Conservation (phyloP, 2,797 vertebrate species). For the Arvicola amphibius region DNA sequence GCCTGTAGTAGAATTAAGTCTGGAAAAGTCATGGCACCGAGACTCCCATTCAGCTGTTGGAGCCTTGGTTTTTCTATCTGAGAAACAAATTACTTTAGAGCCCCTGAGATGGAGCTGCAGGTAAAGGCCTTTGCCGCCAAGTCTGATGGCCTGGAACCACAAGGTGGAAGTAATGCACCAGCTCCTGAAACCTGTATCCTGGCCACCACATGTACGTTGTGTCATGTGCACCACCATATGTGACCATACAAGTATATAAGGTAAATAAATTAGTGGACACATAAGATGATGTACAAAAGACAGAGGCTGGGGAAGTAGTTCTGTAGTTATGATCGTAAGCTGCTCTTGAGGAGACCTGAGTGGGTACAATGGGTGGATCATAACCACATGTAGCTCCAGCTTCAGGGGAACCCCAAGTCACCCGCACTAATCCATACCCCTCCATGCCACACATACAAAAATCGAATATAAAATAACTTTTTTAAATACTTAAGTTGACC, state of each 20-base stretch:
- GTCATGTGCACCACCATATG: too few relatives aligned
- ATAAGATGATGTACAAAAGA: background rate
- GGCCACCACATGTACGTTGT: background rate
- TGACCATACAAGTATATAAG: background rate
- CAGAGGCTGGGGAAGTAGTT: background rate
- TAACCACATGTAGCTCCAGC: background rate
- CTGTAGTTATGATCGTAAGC: background rate
- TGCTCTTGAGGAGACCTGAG: background rate
- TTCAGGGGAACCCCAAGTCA: background rate
- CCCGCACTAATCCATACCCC: rapidly evolving
- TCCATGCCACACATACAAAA: background rate
- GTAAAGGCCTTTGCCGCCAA: background rate
- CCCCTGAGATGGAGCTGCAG: too few relatives aligned
- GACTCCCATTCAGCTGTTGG: background rate
- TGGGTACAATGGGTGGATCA: background rate
- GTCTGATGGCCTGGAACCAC: background rate
- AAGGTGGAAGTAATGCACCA: background rate
- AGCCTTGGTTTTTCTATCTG: background rate
- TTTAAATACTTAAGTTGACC: background rate
- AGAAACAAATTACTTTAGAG: background rate
- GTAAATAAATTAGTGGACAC: background rate
- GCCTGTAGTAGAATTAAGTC: too few relatives aligned
- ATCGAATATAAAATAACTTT: background rate
- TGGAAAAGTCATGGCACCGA: background rate
- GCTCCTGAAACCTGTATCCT: background rate